Base-by-base conservation (phyloP, 2,113 vertebrate genomes). In the Gallinago paraguaiae region DNA sequence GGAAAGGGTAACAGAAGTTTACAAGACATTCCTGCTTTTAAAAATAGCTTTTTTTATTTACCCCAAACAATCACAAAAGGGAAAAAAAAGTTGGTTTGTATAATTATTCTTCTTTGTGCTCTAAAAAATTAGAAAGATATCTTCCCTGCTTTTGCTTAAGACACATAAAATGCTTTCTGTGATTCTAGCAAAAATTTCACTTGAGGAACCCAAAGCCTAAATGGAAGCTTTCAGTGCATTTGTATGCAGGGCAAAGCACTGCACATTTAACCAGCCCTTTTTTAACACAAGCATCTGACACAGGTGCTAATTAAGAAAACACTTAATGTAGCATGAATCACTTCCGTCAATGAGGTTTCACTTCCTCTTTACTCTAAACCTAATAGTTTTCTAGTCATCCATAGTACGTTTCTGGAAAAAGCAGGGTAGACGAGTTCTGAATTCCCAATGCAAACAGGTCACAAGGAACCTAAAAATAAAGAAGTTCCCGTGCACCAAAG, bases 401-500 rank as follows among this genome's bases (percentile, higher is more conserved):
- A 48, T 51, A 57, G 23, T 4, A 50, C 2, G 0, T 61, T 68
- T 92, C 70, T 79, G 80, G 79, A 88, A 93, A 92, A 96, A 90
- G 65, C 88, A 71, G 59, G 82, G 88, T 68, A 92, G 88, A 89
- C 90, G 90, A 94, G 95, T 86, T 88, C 86, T 76, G 83, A 94
- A 92, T 88, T 96, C 86, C 79, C 77, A 91, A 90, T 8, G 9
- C 79, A 95, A 96, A 93, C 93, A 94, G 82, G 51, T 90, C 85
- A 93, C 82, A 94, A 81, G 80, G 83, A 92, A 77, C 51, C 91
- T 94, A 93, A 94, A 96, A 96, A 94, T 92, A 95, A 93, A 91
- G 59, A 24, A 10, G 48, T 67, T 86, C 46, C 51, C 0, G 2
- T 50, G 51, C 75, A 87, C 17, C 61, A 45, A 43, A 17, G 60